Evolutionary conservation across 2,888 invertebrate species (phyloP).

Genomic region (Macropis europaea): DNA sequence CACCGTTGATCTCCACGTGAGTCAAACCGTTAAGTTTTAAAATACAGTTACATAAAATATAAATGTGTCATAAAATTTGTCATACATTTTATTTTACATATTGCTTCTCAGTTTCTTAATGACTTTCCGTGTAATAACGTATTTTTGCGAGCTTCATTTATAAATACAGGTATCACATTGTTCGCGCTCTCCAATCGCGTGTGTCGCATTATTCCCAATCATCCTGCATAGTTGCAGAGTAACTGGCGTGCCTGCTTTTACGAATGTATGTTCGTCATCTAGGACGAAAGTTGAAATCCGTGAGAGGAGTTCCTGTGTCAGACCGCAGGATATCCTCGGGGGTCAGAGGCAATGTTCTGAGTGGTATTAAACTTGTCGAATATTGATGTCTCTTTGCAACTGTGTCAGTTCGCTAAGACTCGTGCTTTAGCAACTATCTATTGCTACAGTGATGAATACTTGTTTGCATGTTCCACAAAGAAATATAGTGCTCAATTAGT

Average conservation of each 20-base stretch:
- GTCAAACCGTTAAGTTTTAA: no score
- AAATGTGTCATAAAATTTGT: no score
- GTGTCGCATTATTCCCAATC: constrained; percentile 10
- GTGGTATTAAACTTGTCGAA: constrained; percentile 67
- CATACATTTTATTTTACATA: no score
- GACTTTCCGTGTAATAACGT: no score
- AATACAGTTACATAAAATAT: no score
- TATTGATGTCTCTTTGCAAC: constrained; percentile 55
- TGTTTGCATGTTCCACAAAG: not conserved
- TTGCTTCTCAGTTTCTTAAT: no score
- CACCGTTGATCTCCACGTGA: no score
- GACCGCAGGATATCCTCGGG: constrained; percentile 56
- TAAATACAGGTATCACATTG: no score
- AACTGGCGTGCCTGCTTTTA: constrained; percentile 18
- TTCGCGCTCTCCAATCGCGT: not conserved
- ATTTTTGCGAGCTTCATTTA: no score
- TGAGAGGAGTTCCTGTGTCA: constrained; percentile 62
- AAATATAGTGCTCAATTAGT: not conserved
- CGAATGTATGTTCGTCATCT: constrained; percentile 44
- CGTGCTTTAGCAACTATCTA: constrained; percentile 20
- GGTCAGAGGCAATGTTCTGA: constrained; percentile 66
- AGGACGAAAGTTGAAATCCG: constrained; percentile 54
- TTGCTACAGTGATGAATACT: constrained; percentile 9
- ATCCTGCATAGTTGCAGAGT: constrained; percentile 11
- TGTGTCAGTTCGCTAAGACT: constrained; percentile 53